Conservation (phyloP, 2,797 vertebrate species). For the Choloepus didactylus region DNA sequence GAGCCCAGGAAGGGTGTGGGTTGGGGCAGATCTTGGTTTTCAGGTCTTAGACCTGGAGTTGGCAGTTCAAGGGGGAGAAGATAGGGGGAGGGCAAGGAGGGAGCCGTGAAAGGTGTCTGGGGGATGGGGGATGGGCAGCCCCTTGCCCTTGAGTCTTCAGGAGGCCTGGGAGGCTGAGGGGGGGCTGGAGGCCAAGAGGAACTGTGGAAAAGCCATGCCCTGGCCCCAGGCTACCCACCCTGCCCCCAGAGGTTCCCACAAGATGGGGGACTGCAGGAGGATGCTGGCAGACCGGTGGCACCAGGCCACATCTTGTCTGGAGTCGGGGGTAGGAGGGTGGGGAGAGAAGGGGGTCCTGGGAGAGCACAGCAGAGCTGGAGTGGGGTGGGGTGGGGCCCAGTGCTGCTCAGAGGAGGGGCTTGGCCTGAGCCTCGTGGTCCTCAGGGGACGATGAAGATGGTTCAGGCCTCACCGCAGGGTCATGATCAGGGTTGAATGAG, state of each 20-base stretch:
- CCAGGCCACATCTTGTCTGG: neutral
- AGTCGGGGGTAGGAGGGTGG: neutral
- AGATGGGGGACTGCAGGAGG: neutral
- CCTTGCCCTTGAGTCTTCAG: neutral
- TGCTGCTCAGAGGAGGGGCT: neutral
- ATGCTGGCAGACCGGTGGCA: fast-evolving
- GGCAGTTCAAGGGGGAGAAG: neutral
- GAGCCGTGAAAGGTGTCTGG: neutral
- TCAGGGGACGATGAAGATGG: neutral
- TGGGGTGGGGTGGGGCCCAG: too few relatives aligned
- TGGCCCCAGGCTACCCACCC: too few relatives aligned
- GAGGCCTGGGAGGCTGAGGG: neutral
- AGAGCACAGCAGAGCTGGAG: neutral
- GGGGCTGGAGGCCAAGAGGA: neutral
- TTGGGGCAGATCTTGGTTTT: neutral
- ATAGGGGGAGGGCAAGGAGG: neutral
- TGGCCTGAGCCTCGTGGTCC: neutral
- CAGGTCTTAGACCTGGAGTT: neutral
- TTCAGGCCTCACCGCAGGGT: neutral
- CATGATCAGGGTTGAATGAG: neutral
- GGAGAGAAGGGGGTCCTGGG: neutral
- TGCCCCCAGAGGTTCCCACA: neutral
- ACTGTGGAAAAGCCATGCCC: neutral
- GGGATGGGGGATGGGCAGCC: neutral
- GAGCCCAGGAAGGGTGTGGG: neutral